These are phyloP conservation scores for Staurois parvus DNA, from an alignment of 2,797 vertebrate genomes.

Conservation along the genomic window DNA sequence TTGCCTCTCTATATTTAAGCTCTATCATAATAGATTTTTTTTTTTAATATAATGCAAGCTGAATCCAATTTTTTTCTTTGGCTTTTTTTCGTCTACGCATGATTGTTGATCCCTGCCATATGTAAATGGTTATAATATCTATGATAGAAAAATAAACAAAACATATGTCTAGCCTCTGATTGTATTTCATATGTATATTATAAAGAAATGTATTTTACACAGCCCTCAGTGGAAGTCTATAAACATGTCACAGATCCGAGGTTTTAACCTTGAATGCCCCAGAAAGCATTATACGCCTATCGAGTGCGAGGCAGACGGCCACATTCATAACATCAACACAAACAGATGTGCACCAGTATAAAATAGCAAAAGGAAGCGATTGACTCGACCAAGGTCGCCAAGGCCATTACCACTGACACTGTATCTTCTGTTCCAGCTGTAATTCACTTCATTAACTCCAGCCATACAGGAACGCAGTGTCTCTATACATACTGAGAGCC, in stretches of 20 bases:
- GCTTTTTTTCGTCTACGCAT: no score
- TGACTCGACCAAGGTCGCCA: conserved; percentile 35
- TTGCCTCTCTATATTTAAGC: no score
- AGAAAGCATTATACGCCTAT: conserved; percentile 1
- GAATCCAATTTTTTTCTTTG: no score
- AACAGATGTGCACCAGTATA: conserved; percentile 28
- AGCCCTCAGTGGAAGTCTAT: neutral
- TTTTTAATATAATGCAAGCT: no score
- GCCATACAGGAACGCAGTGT: neutral
- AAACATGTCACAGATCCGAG: neutral
- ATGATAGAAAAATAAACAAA: neutral
- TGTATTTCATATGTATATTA: neutral
- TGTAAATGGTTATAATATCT: neutral
- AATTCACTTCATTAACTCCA: neutral
- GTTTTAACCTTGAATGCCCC: conserved; percentile 41
- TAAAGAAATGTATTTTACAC: neutral
- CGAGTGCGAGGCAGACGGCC: conserved; percentile 28
- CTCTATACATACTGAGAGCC: neutral
- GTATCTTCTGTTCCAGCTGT: neutral
- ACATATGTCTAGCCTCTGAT: neutral
- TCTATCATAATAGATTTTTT: no score
- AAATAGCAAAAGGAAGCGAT: conserved; percentile 14
- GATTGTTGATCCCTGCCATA: neutral
- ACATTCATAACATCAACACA: conserved; percentile 28
- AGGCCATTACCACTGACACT: conserved; percentile 1